phyloP scores from a whole-genome alignment of 2,113 vertebrate genomes.

The Pitta sordida region DNA sequence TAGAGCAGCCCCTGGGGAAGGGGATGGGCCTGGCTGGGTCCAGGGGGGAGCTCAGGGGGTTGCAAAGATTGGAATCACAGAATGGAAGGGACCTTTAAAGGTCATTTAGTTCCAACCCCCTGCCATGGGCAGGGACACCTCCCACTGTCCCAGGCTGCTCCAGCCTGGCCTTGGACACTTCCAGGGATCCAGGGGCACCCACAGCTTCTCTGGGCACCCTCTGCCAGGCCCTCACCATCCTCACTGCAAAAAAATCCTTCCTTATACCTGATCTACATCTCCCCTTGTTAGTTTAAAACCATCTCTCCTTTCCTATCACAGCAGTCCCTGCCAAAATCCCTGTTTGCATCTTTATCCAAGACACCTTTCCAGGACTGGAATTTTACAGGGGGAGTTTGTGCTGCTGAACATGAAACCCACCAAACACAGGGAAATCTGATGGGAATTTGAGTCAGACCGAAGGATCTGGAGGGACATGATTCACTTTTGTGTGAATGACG shows the following conservation, averaged over 20 bases:
- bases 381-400: background rate
- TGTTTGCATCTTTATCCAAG: background rate
- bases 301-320: background rate
- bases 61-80: background rate
- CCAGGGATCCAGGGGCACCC: background rate
- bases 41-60: accelerated
- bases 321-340: background rate
- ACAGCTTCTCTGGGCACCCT: background rate
- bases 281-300: background rate
- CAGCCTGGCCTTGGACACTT: background rate
- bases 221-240: background rate
- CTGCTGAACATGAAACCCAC: background rate
- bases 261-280: background rate
- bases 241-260: accelerated
- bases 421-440: background rate
- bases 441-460: background rate
- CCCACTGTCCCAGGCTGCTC: accelerated
- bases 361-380: background rate
- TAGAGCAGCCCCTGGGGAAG: background rate
- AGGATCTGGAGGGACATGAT: background rate
- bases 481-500: background rate
- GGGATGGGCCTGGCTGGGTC: background rate
- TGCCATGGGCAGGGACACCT: background rate
- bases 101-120: background rate
- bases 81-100: background rate